Percentiles rank a stretch among this genome's conserved stretches.
Evolutionary conservation across 1,140 invertebrate species (phyloP).

Genomic region (Pseudomyrmex cubaensis): DNA sequence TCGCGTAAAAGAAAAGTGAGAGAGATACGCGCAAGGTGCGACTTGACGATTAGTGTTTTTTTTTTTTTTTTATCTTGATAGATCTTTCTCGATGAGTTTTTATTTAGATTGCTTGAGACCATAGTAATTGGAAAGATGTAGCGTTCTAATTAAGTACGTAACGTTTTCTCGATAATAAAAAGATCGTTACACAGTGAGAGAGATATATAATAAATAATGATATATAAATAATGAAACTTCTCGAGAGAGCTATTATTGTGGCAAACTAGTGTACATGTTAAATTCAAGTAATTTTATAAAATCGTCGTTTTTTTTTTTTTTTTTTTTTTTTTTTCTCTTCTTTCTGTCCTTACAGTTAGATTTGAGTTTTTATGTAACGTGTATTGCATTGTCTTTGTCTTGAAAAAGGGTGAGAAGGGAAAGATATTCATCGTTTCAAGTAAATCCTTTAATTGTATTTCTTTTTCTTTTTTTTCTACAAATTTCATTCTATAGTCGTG

Average conservation of each 20-base stretch:
- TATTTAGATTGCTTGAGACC: neutral
- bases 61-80: no score
- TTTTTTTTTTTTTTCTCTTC: neutral
- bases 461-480: neutral
- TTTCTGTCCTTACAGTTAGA: conserved; percentile 26
- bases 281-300: neutral
- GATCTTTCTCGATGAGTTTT: neutral
- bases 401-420: conserved; percentile 12
- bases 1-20: conserved; percentile 17
- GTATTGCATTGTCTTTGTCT: conserved; percentile 18
- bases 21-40: neutral
- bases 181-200: neutral
- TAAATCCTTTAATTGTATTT: conserved; percentile 27
- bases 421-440: conserved; percentile 23
- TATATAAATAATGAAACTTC: no score
- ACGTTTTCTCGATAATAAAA: neutral
- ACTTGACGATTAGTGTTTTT: no score
- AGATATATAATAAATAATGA: no score
- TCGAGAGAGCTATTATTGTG: no score
- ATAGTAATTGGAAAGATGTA: neutral
- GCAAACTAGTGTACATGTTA: no score
- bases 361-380: conserved; percentile 18
- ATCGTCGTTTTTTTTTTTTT: neutral
- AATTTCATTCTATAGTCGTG: conserved; percentile 39
- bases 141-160: neutral